Evolutionary conservation across 1,140 invertebrate genomes (phyloP).

Genomic region (Gryllus bimaculatus): DNA sequence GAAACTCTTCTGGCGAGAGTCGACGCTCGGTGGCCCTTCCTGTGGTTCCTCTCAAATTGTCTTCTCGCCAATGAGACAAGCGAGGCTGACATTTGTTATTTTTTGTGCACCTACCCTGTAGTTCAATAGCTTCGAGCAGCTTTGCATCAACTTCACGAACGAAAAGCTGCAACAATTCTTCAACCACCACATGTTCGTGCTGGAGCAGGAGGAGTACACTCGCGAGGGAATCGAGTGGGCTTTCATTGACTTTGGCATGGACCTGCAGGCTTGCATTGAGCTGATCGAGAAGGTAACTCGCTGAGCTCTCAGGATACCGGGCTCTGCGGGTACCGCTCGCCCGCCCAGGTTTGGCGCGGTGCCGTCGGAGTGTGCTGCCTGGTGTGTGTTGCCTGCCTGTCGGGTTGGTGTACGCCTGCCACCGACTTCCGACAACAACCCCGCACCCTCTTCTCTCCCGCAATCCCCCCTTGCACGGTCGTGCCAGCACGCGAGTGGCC

Average conservation of each 20-base stretch:
- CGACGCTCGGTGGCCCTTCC: too few relatives aligned
- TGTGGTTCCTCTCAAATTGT: background rate
- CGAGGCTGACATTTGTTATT: background rate
- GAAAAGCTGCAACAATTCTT: constrained; percentile 97
- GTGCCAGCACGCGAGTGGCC: background rate
- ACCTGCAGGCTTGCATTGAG: constrained; percentile 91
- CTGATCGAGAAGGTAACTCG: constrained; percentile 84
- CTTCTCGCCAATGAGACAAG: background rate
- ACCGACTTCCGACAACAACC: background rate
- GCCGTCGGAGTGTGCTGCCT: background rate
- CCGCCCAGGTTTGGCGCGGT: background rate
- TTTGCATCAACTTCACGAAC: constrained; percentile 97
- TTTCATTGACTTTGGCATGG: constrained; percentile 97
- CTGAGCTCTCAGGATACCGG: background rate
- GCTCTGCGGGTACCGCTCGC: background rate
- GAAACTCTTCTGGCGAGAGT: too few relatives aligned
- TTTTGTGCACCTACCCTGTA: constrained; percentile 26
- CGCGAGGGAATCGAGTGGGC: constrained; percentile 88
- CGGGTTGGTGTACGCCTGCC: background rate
- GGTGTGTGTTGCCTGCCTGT: background rate
- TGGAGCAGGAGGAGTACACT: constrained; percentile 96
- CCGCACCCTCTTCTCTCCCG: background rate
- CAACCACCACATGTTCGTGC: constrained; percentile 97
- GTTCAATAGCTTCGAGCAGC: constrained; percentile 42
- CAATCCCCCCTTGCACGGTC: background rate